Evolutionary conservation across 2,797 vertebrate genomes (phyloP).

Genomic region (Periophthalmus magnuspinnatus): DNA sequence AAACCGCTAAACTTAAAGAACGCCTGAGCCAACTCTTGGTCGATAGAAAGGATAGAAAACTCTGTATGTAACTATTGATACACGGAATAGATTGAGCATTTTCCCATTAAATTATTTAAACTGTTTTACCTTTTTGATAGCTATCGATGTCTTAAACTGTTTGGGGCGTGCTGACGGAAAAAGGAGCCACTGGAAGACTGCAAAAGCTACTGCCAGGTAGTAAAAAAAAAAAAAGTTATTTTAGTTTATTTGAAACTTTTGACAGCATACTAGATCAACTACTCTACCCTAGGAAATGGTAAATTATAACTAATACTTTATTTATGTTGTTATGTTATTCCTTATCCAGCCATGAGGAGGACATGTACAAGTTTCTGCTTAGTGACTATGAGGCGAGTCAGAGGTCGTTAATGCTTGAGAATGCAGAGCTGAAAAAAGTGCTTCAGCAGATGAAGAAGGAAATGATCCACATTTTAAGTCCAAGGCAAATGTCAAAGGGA

Average conservation of each 20-base stretch:
- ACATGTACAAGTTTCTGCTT: slow-evolving; percentile 93
- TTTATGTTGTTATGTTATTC: not conserved
- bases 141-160: slow-evolving; percentile 92
- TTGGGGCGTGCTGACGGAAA: slow-evolving; percentile 92
- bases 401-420: slow-evolving; percentile 88
- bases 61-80: slow-evolving; percentile 73
- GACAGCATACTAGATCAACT: too few species aligned
- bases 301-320: not conserved
- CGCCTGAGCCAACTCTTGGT: slow-evolving; percentile 91
- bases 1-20: slow-evolving; percentile 91
- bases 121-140: slow-evolving; percentile 65
- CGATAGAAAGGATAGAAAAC: slow-evolving; percentile 91
- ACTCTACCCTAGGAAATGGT: too few species aligned
- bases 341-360: slow-evolving; percentile 85
- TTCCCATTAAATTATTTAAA: too few species aligned
- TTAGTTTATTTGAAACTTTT: too few species aligned
- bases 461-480: slow-evolving; percentile 91
- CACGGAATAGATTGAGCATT: too few species aligned
- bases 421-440: slow-evolving; percentile 93
- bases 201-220: slow-evolving; percentile 88
- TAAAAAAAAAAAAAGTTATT: not conserved
- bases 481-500: slow-evolving; percentile 78
- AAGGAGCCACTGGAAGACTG: slow-evolving; percentile 92
- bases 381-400: slow-evolving; percentile 89
- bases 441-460: slow-evolving; percentile 98